phyloP scores from a whole-genome alignment of 2,113 vertebrate species.

The Xiphorhynchus elegans region DNA sequence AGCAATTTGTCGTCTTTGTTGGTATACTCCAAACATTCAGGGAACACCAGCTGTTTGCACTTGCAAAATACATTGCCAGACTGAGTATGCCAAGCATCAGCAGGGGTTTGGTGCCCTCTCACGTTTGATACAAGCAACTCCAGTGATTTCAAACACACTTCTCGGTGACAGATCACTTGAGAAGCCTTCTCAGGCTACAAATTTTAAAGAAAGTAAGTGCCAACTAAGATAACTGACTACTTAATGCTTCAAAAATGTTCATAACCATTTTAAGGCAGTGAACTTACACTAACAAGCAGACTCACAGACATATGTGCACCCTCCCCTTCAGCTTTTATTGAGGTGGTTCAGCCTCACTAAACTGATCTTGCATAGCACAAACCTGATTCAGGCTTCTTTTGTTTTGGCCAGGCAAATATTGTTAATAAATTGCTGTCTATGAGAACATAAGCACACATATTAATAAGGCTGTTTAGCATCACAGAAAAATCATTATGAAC shows the following conservation, averaged over 20 bases:
- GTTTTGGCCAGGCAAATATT: background rate
- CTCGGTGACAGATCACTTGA: background rate
- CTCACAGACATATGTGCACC: too few species aligned
- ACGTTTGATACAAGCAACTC: background rate
- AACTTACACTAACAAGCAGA: background rate
- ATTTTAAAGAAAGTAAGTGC: background rate
- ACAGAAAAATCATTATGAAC: background rate
- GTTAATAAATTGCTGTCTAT: background rate
- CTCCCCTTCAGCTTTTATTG: background rate
- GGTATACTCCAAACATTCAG: background rate
- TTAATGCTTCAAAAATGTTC: background rate
- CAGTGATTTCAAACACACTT: background rate
- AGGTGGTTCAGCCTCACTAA: background rate
- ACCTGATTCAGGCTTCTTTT: background rate
- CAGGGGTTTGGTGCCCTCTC: conserved; percentile 67
- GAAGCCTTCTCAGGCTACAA: background rate
- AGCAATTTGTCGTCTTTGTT: background rate
- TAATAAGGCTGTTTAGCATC: background rate
- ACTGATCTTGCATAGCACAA: background rate
- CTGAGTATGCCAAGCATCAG: background rate
- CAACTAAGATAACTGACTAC: background rate
- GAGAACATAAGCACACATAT: background rate
- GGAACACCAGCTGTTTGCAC: background rate
- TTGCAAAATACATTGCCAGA: too few species aligned
- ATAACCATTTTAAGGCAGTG: background rate